These are phyloP conservation scores for Melanotaenia boesemani DNA, from an alignment of 2,797 vertebrate genomes.

Conservation along the genomic window DNA sequence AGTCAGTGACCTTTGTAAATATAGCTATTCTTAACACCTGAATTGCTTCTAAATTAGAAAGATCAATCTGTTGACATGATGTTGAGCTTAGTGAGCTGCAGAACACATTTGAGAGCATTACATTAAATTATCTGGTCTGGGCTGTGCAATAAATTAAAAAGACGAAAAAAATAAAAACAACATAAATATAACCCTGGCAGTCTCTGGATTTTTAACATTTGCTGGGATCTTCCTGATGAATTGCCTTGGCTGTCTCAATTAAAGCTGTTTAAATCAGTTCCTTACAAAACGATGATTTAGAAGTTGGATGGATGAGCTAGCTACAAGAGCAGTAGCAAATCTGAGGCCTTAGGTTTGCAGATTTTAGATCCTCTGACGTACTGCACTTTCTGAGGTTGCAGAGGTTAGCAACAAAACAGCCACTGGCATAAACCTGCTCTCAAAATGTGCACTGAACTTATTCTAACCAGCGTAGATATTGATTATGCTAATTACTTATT, in stretches of 20 bases:
- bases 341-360: not conserved
- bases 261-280: not conserved
- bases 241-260: not conserved
- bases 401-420: too few species aligned
- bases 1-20: conserved; percentile 61
- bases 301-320: not conserved
- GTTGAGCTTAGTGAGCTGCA: conserved; percentile 15
- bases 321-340: not conserved
- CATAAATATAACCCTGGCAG: not conserved
- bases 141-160: conserved; percentile 11
- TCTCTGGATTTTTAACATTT: conserved; percentile 24
- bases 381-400: too few species aligned
- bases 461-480: not conserved
- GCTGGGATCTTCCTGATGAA: conserved; percentile 8
- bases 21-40: conserved; percentile 63
- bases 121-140: conserved; percentile 6
- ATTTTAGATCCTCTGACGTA: not conserved
- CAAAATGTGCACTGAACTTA: not conserved
- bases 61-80: conserved; percentile 22
- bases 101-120: conserved; percentile 5
- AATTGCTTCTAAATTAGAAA: conserved; percentile 53
- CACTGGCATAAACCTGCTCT: not conserved
- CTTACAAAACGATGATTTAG: not conserved
- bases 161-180: not conserved
- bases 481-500: not conserved